phyloP scores from a whole-genome alignment of 2,113 vertebrate species.

The Hypanus sabinus region DNA sequence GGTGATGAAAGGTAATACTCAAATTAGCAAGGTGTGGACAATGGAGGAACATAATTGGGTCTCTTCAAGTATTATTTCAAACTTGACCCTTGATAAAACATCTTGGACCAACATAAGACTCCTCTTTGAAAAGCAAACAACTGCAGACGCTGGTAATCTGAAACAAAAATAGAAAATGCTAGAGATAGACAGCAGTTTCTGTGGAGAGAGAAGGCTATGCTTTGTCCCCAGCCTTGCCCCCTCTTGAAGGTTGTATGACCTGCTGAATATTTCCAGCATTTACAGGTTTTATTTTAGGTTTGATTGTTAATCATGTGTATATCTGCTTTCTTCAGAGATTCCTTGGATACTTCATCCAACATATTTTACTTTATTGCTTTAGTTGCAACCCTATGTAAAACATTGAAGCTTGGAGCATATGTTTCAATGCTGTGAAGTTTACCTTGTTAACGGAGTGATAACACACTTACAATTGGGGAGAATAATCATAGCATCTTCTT shows the following conservation, averaged over 20 bases:
- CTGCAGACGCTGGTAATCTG: no score
- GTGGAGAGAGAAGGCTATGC: no score
- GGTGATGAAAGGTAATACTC: conserved; percentile 1
- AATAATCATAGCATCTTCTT: neutral
- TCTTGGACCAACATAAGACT: neutral
- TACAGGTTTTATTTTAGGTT: no score
- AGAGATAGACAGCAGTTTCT: no score
- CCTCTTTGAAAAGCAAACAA: no score
- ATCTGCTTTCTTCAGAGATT: no score
- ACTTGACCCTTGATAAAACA: neutral
- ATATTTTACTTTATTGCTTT: neutral
- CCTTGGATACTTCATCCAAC: neutral
- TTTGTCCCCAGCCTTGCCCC: no score
- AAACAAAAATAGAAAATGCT: no score
- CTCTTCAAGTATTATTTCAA: neutral
- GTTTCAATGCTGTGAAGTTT: neutral
- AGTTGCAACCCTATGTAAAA: neutral
- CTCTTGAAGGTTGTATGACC: no score
- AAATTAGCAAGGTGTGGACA: neutral
- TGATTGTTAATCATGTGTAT: neutral
- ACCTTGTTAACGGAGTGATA: neutral
- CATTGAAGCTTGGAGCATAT: neutral
- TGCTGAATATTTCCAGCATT: no score
- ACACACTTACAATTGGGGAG: neutral
- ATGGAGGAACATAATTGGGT: neutral